Evolutionary conservation across 1,140 invertebrate genomes (phyloP).

Genomic region (Ceratosolen fusciceps): DNA sequence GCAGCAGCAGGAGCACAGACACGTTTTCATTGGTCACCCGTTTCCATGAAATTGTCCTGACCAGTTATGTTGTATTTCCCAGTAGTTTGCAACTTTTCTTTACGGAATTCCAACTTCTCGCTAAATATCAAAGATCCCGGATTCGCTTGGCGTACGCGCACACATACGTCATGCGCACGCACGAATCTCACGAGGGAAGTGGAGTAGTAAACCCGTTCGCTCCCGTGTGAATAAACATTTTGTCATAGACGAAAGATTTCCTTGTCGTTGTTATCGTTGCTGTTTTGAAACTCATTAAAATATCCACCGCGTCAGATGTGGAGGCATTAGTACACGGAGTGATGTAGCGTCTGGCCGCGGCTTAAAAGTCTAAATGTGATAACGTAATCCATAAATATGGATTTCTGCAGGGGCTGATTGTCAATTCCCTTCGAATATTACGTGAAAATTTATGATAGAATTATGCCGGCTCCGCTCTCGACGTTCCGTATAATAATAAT

Average conservation of each 20-base stretch:
- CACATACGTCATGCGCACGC: neutral
- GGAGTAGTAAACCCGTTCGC: neutral
- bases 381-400: no score
- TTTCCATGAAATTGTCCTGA: neutral
- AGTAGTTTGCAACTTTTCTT: neutral
- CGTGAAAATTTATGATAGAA: neutral
- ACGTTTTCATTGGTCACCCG: neutral
- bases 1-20: no score
- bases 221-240: neutral
- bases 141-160: neutral
- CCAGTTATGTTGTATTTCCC: neutral
- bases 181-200: no score
- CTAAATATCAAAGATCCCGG: neutral
- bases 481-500: no score
- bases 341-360: no score
- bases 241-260: no score
- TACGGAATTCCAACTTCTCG: neutral
- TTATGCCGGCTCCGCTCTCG: neutral
- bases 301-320: no score
- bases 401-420: neutral
- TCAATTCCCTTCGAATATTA: neutral
- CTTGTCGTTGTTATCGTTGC: neutral
- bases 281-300: neutral
- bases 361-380: no score
- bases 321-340: no score